These are phyloP conservation scores for Asarcornis scutulata DNA, from an alignment of 2,113 vertebrate genomes.

Conservation along the genomic window DNA sequence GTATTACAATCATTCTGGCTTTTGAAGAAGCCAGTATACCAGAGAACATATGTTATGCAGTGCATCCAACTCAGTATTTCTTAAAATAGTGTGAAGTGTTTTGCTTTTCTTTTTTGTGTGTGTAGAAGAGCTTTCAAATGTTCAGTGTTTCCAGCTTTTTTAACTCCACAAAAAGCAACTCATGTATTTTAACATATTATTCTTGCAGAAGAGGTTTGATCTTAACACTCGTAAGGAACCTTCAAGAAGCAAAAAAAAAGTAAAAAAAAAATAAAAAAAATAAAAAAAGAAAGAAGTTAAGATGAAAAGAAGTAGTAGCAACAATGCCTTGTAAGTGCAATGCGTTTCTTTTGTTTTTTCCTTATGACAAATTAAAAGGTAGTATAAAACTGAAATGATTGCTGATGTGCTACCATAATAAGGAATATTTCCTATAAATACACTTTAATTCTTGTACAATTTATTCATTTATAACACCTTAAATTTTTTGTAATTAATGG, in stretches of 20 bases:
- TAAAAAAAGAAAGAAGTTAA: not conserved
- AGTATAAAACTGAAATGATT: not conserved
- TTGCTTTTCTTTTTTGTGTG: not conserved
- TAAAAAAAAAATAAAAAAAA: not conserved
- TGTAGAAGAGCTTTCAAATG: not conserved
- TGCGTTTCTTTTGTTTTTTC: slow-evolving; percentile 19
- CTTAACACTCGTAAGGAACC: slow-evolving; percentile 21
- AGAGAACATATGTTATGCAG: not conserved
- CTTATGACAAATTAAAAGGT: slow-evolving; percentile 16
- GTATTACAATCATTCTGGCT: not conserved
- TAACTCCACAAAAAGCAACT: not conserved
- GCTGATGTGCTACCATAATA: not conserved
- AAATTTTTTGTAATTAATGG: not conserved
- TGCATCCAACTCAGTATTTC: not conserved
- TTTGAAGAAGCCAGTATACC: slow-evolving; percentile 2
- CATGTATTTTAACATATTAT: not conserved
- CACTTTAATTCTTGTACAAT: not conserved
- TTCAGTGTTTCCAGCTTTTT: not conserved
- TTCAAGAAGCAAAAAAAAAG: not conserved
- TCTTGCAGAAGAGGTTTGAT: slow-evolving; percentile 14
- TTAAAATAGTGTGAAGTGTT: slow-evolving; percentile 36
- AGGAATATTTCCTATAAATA: not conserved
- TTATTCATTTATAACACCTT: not conserved
- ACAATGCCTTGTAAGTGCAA: not conserved
- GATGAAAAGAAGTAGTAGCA: slow-evolving; percentile 26